phyloP scores from a whole-genome alignment of 2,888 invertebrate genomes.

The Sinhomidia bicolor region DNA sequence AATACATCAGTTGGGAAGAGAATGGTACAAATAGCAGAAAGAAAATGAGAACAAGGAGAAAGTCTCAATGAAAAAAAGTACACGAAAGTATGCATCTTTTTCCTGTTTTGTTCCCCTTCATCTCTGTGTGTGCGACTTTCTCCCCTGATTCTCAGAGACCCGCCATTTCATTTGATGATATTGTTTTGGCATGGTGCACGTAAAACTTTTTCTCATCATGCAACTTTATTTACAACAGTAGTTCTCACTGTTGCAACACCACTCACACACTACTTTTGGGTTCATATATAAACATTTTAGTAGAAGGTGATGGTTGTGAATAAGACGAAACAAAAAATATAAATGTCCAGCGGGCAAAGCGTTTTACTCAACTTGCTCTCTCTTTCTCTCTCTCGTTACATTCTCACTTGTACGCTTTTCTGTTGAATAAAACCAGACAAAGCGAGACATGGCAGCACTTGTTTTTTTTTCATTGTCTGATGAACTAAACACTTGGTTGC shows the following conservation, averaged over 20 bases:
- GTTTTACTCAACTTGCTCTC: neutral
- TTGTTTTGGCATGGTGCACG: conserved; percentile 25
- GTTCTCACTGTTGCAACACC: neutral
- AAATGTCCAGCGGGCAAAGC: conserved; percentile 19
- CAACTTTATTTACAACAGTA: neutral
- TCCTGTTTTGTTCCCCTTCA: neutral
- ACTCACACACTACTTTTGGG: neutral
- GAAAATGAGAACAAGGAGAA: neutral
- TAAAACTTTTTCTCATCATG: conserved; percentile 12
- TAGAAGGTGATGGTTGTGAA: neutral
- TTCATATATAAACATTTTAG: neutral
- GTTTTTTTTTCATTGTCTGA: neutral
- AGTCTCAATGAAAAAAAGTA: neutral
- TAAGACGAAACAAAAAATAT: neutral
- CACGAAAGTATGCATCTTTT: neutral
- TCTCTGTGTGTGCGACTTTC: neutral
- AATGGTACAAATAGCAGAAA: too few relatives aligned
- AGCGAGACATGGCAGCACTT: neutral
- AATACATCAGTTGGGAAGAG: conserved; percentile 33
- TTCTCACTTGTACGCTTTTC: too few relatives aligned
- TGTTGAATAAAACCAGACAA: neutral
- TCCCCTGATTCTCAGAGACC: neutral
- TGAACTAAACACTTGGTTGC: neutral
- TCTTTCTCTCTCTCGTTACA: neutral
- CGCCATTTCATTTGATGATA: conserved; percentile 25